These are phyloP conservation scores for Molothrus aeneus DNA, from an alignment of 2,797 vertebrate species.

Conservation along the genomic window DNA sequence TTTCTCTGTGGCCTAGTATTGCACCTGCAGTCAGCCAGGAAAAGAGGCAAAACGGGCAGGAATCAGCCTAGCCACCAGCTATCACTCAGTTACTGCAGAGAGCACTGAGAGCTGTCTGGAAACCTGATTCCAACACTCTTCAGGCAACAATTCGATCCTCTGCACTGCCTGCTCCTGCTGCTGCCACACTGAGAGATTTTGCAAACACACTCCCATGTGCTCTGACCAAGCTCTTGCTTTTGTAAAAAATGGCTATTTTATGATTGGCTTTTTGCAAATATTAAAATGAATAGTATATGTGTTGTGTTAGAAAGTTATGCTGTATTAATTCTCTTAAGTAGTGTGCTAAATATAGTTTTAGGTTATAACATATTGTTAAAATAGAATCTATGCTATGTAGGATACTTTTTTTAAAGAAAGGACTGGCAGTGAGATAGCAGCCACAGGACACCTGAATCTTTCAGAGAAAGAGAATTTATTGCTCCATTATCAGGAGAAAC, in stretches of 20 bases:
- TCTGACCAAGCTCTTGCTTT: not conserved
- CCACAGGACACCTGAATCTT: too few relatives aligned
- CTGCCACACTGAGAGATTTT: not conserved
- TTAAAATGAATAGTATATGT: too few relatives aligned
- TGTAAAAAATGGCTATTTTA: too few relatives aligned
- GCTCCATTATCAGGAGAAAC: fast-evolving
- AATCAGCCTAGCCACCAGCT: not conserved
- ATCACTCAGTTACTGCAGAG: not conserved
- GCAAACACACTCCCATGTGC: not conserved
- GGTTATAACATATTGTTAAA: too few relatives aligned
- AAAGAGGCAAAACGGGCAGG: not conserved
- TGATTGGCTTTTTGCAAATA: too few relatives aligned
- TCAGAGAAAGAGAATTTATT: too few relatives aligned
- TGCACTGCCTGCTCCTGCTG: not conserved
- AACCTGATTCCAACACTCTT: not conserved
- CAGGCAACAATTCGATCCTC: not conserved
- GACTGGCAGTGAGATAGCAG: fast-evolving
- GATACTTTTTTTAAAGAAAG: too few relatives aligned
- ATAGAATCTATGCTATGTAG: too few relatives aligned
- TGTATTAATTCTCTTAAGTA: too few relatives aligned
- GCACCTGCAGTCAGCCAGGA: not conserved
- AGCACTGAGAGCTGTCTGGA: not conserved
- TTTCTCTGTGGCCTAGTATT: not conserved
- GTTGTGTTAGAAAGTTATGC: too few relatives aligned
- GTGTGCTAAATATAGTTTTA: too few relatives aligned